Evolutionary conservation across 2,888 invertebrate species (phyloP), one percentile per base, ranked within the genome.

Genomic region (Lithophane socia): DNA sequence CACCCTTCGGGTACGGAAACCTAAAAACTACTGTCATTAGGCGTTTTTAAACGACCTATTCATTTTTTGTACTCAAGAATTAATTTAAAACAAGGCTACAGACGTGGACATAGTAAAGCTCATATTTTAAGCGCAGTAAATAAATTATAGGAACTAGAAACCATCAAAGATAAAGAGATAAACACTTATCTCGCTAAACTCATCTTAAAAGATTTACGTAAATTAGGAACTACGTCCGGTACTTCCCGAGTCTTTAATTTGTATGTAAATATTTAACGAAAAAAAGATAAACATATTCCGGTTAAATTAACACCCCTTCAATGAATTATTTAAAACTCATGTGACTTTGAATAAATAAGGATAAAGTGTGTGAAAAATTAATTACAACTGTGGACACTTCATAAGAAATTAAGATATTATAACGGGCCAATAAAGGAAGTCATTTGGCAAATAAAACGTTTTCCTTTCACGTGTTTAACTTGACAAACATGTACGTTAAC

Each of bases 401-500:
- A 16, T 29, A 70, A 13, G 3, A 67, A 0, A 0, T 13, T n/a
- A n/a, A 73, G 44, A 8, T 29, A n/a, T 54, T 73, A 12, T 37
- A 56, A n/a, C 7, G 37, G 54, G 21, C 12, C 49, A 54, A 66
- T 13, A 52, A 49, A 79, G 21, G 1, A 68, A 61, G 16, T 61
- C 60, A 47, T 75, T 79, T 21, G 24, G n/a, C 54, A 82, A 82
- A 66, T 47, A 75, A 66, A 79, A 29, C 60, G 54, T 82, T 82
- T 79, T 82, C 77, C 66, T 64, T 81, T 29, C 49, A 75, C 64
- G 79, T 72, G 73, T 80, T 56, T 61, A 42, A 63, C 61, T 80
- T 56, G 54, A 67, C 29, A 67, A 79, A 63, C 76, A 56, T 61
- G 76, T 76, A 63, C 61, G 49, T 29, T 56, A 79, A 79, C 82